Base-by-base conservation (phyloP, 2,888 invertebrate genomes). In the Trichopoda pennipes region DNA sequence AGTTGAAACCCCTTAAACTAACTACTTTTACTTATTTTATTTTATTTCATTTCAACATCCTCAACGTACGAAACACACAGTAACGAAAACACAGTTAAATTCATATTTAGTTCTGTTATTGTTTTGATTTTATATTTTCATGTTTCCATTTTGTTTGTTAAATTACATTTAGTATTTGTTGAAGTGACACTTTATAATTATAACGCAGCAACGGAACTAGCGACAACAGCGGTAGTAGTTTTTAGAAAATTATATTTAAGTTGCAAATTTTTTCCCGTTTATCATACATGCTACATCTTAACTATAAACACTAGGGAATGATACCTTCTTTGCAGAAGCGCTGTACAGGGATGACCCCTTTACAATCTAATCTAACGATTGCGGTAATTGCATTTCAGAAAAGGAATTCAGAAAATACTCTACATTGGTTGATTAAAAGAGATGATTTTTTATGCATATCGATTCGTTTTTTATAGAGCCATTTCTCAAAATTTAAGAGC, bases 141-240 rank as follows among this genome's bases (percentile, higher is more conserved):
- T 38, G 17, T 3, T 14, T 73, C 32, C n/a, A n/a, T n/a, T 68
- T 47, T 53, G 56, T 42, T 32, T 53, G 32, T 47, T 23, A 53
- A 61, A 47, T 61, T 38, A 32, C 16, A 42, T 82, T 72, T 76
- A 75, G 55, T 69, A 76, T 66, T 79, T 80, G 72, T 58, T 75
- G 72, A 80, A 76, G 49, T 76, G 75, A 79, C 66, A 63, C 79
- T 80, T 80, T 76, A 80, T 80, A 76, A 70, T 60, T 76, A 80
- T 80, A 76, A 70, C 55, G 21, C 44, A 76, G 42, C 51, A 72
- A 35, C n/a, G 55, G 4, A 53, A 49, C 28, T 16, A 35, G 21
- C 58, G 56, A 64, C 55, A 66, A 8, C 28, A n/a, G 3, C 17
- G 55, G 35, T n/a, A 49, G 17, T 32, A 7, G 47, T 17, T 68